phyloP scores from a whole-genome alignment of 2,888 invertebrate genomes.

The Lasioglossum oenotherae region DNA sequence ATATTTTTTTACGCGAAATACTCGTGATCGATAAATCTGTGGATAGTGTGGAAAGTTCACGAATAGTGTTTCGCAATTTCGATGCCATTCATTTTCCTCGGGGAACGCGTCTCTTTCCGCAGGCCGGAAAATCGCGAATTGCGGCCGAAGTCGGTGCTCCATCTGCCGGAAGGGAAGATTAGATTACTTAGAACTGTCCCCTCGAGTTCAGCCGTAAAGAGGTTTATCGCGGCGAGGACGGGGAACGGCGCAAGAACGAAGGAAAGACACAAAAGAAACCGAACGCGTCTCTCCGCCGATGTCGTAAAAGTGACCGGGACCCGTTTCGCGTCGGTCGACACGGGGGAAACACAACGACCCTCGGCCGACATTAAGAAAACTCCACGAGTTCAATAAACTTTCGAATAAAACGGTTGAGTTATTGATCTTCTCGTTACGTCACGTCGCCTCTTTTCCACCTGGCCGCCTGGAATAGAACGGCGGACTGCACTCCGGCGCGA shows the following conservation, averaged over 20 bases:
- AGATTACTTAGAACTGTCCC: slow-evolving; percentile 51
- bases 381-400: slow-evolving; percentile 53
- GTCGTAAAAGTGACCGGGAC: slow-evolving; percentile 39
- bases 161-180: slow-evolving; percentile 34
- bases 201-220: slow-evolving; percentile 41
- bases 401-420: slow-evolving; percentile 68
- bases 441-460: slow-evolving; percentile 64
- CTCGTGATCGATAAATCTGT: neutral
- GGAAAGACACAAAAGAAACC: slow-evolving; percentile 12
- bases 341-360: neutral
- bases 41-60: no score
- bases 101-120: no score
- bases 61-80: no score
- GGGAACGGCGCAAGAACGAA: neutral
- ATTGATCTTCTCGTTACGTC: slow-evolving; percentile 75
- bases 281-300: neutral
- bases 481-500: neutral
- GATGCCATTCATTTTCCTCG: neutral
- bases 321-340: neutral
- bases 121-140: slow-evolving; percentile 25
- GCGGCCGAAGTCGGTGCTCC: slow-evolving; percentile 12
- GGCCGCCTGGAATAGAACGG: slow-evolving; percentile 27
- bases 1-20: neutral
- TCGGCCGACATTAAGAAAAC: slow-evolving; percentile 36
- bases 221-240: slow-evolving; percentile 35